Conservation (phyloP, 2,113 vertebrate species). For the Ictalurus punctatus region DNA sequence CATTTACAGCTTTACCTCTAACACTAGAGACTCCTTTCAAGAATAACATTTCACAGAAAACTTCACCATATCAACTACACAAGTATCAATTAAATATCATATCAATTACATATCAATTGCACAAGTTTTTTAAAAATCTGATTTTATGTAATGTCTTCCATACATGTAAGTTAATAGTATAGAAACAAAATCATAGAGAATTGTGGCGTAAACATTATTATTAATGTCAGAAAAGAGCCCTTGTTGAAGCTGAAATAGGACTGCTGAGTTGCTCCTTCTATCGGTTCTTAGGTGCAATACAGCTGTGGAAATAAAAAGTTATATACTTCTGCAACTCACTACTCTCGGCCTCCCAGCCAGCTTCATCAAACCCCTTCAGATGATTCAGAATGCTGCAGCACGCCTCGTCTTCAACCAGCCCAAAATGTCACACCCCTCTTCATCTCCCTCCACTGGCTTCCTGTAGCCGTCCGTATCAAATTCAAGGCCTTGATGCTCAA, state of each 20-base stretch:
- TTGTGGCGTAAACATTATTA: background rate
- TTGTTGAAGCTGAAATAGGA: background rate
- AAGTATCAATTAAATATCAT: background rate
- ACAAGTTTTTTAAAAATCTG: background rate
- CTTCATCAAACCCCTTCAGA: too few species aligned
- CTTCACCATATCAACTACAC: background rate
- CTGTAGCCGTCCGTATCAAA: too few species aligned
- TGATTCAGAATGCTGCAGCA: too few species aligned
- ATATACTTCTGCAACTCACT: background rate
- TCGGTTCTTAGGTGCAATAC: background rate
- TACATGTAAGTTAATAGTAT: background rate
- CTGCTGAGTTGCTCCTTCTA: constrained; percentile 5
- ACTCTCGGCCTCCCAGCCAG: too few species aligned
- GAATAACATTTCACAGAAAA: background rate
- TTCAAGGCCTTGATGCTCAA: too few species aligned
- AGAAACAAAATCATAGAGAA: background rate
- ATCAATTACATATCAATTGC: background rate
- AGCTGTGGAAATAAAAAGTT: background rate
- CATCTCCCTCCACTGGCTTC: too few species aligned
- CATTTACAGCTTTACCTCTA: background rate
- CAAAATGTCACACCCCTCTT: too few species aligned
- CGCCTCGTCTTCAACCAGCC: too few species aligned
- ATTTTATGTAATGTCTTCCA: background rate
- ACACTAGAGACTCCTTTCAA: background rate
- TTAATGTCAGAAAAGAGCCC: background rate